phyloP scores from a whole-genome alignment of 2,113 vertebrate genomes.

The Oncorhynchus keta region DNA sequence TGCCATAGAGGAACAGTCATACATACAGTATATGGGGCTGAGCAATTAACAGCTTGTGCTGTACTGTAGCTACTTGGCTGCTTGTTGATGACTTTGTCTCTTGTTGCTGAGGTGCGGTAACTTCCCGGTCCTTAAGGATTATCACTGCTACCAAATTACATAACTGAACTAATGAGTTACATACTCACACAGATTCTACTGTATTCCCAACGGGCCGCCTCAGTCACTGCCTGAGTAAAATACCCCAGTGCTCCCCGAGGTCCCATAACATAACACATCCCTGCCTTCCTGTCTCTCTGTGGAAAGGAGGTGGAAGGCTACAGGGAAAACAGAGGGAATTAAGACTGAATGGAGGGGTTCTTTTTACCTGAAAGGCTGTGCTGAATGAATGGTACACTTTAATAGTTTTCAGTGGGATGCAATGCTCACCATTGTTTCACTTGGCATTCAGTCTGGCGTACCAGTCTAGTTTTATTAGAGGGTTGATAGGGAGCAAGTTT shows the following conservation, averaged over 20 bases:
- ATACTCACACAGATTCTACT: constrained; percentile 68
- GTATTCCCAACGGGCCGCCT: constrained; percentile 68
- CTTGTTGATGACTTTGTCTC: constrained; percentile 68
- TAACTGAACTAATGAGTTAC: constrained; percentile 79
- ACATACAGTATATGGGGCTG: constrained; percentile 39
- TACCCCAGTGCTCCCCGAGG: constrained; percentile 71
- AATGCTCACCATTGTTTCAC: too few relatives aligned
- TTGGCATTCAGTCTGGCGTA: too few relatives aligned
- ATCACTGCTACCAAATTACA: constrained; percentile 76
- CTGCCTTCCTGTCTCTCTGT: constrained; percentile 60
- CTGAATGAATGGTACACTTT: constrained; percentile 71
- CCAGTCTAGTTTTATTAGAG: constrained; percentile 7
- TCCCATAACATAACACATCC: constrained; percentile 52
- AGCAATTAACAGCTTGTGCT: constrained; percentile 70
- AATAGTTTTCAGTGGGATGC: constrained; percentile 53
- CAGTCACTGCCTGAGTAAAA: constrained; percentile 68
- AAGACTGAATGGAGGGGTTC: constrained; percentile 33
- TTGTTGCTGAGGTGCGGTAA: constrained; percentile 71
- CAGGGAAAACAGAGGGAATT: constrained; percentile 28
- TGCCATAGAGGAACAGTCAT: constrained; percentile 34
- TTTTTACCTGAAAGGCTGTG: constrained; percentile 63
- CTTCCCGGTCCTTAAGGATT: constrained; percentile 74
- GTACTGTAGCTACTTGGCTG: constrained; percentile 47
- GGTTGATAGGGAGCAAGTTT: constrained; percentile 37
- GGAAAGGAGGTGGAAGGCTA: constrained; percentile 46